Base-by-base conservation (phyloP, 2,797 vertebrate species). In the Myotis daubentonii region DNA sequence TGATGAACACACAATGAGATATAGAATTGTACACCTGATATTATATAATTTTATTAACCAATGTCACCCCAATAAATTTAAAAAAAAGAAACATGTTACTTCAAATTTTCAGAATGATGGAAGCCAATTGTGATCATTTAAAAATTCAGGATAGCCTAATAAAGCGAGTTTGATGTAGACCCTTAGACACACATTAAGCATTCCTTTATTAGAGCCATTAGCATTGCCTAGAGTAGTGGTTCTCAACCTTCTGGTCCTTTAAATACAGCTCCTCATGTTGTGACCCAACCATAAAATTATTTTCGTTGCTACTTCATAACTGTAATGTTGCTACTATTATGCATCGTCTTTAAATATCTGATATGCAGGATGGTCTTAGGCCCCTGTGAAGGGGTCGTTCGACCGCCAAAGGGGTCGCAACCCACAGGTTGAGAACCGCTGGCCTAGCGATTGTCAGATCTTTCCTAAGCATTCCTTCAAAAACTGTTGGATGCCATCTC, bases 61-160 rank as follows among this genome's bases (percentile, higher is more conserved):
- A 33, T 78, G 49, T 36, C n/a, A 36, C 49, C 22, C 20, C 75
- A 78, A 55, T 36, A 55, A 53, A 53, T 53, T 15, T 5, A 4
- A 2, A 8, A 23, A 53, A 53, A 33, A 33, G 47, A 76, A 86
- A 82, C 49, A 1, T 19, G 8, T 51, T 65, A 88, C 51, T 91
- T 88, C 55, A 72, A 8, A 71, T 51, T 87, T 91, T 91, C n/a
- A 57, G 41, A 92, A 89, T 13, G 68, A 60, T 75, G n/a, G 28
- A 47, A 90, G 23, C 10, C 78, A 87, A 68, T 36, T 57, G 36
- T 62, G 68, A 85, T 90, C n/a, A 71, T 30, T 74, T 68, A 17
- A 60, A 95, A 71, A 72, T 71, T 90, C 51, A 80, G 38, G 44
- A 83, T 36, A 47, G 17, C 33, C 38, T 51, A 15, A 12, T 36